Base-by-base conservation (phyloP, 2,113 vertebrate genomes). In the Mystacornis crossleyi region DNA sequence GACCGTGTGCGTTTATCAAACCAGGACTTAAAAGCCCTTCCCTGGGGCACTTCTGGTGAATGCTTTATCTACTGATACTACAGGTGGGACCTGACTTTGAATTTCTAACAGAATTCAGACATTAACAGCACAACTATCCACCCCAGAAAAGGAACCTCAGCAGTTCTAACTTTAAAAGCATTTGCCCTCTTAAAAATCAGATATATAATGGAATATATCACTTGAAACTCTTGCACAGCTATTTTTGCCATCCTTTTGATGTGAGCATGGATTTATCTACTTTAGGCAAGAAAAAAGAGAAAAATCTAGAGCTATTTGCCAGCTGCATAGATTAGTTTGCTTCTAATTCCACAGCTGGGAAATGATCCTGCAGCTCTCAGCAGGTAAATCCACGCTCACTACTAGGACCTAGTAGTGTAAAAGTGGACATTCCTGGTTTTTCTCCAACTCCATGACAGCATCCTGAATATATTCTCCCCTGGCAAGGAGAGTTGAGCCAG, bases 41-140 rank as follows among this genome's bases (percentile, higher is more conserved):
- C 93, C 91, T 25, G 31, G 79, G 86, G 91, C 93, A 84, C 80
- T 97, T 86, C 21, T 2, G 38, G 86, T 58, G 82, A 95, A 93
- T 25, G 47, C 36, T 78, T 95, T 90, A 74, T 71, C 86, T 81
- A n/a, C 81, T 10, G n/a, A 89, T 85, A n/a, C 90, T 83, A 70
- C 58, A 88, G 85, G 71, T 79, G 75, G 50, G 55, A 90, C 47
- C 66, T 1, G 11, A 58, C 74, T 93, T 87, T 19, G 58, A 73
- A 58, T 60, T 77, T 80, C 43, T 65, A 48, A 17, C 64, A 81
- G 58, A 43, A 48, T 16, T 15, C 5, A 1, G 38, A 50, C 21
- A 75, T 86, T 19, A 89, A 54, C 10, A 38, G 77, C 55, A 51
- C 69, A 43, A 43, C 26, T 29, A 26, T 6, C 23, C 72, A 62